Conservation (phyloP, 1,140 invertebrate species). For the Agraylea sexmaculata region DNA sequence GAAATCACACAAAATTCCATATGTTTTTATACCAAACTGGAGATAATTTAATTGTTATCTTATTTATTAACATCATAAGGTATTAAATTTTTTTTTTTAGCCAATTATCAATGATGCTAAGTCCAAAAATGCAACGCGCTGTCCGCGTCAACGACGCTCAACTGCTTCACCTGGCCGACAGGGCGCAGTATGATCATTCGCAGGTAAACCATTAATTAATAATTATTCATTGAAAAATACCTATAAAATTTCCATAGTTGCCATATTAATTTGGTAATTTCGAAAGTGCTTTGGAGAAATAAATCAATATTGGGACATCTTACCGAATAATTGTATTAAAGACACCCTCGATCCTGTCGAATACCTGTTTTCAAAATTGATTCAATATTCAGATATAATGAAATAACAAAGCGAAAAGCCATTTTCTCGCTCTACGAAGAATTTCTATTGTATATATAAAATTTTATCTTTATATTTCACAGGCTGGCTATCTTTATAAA, state of each 20-base stretch:
- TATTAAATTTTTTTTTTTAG: conserved; percentile 21
- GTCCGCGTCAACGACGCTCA: conserved; percentile 72
- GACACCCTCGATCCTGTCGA: background rate
- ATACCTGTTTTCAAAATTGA: background rate
- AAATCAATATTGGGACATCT: too few species aligned
- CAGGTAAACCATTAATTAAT: conserved; percentile 30
- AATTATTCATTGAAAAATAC: background rate
- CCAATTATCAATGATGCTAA: conserved; percentile 44
- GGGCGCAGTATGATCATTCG: conserved; percentile 67
- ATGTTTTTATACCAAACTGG: too few species aligned
- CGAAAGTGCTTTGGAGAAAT: too few species aligned
- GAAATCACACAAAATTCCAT: too few species aligned
- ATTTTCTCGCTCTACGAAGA: background rate
- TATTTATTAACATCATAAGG: too few species aligned
- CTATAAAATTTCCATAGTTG: background rate
- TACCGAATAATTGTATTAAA: background rate
- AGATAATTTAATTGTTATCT: too few species aligned
- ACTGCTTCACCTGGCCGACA: conserved; percentile 71
- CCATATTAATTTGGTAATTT: too few species aligned
- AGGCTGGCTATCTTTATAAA: conserved; percentile 74
- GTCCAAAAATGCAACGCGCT: conserved; percentile 72
- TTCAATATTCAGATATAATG: background rate
- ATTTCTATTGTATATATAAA: conserved; percentile 5
- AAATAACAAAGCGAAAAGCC: background rate
- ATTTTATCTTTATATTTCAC: conserved; percentile 23